Percentiles rank a stretch among this genome's conserved stretches.
phyloP scores from a whole-genome alignment of 1,140 invertebrate genomes.

The Drosophila navojoa region DNA sequence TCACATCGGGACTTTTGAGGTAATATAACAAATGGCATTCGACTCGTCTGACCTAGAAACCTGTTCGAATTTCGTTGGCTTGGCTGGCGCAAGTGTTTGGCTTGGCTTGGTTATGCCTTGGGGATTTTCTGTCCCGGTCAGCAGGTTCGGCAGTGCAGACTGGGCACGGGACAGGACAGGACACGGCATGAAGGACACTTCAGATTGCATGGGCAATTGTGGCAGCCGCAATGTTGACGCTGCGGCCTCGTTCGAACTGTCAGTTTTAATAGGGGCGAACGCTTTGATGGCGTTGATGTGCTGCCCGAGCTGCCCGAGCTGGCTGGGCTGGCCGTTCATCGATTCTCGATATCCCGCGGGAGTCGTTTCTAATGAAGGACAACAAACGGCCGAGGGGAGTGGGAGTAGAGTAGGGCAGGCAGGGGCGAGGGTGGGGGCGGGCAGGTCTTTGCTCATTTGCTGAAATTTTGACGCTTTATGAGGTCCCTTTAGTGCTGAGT shows the following conservation, averaged over 20 bases:
- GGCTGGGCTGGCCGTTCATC: constrained; percentile 3
- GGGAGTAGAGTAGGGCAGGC: not conserved
- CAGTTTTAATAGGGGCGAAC: constrained; percentile 74
- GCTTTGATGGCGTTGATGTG: constrained; percentile 71
- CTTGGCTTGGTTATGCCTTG: constrained; percentile 33
- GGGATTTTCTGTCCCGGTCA: constrained; percentile 56
- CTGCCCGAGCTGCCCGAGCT: constrained; percentile 40
- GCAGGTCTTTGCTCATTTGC: constrained; percentile 63
- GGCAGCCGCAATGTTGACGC: constrained; percentile 70
- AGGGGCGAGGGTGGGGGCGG: not conserved
- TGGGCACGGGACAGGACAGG: not conserved
- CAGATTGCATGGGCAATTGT: constrained; percentile 46
- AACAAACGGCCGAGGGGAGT: constrained; percentile 31
- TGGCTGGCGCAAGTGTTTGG: constrained; percentile 38
- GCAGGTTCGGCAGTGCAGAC: constrained; percentile 25
- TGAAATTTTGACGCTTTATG: constrained; percentile 80
- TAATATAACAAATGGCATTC: not conserved
- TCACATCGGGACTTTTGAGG: not conserved
- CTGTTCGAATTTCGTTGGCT: not conserved
- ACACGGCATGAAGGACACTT: constrained; percentile 22
- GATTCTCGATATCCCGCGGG: constrained; percentile 60
- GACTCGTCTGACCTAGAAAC: constrained; percentile 10
- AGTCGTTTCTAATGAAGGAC: constrained; percentile 77
- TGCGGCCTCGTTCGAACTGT: constrained; percentile 35
- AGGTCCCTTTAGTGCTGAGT: constrained; percentile 82